These are phyloP conservation scores for Craniophora ligustri DNA, from an alignment of 2,888 invertebrate species.

Conservation along the genomic window DNA sequence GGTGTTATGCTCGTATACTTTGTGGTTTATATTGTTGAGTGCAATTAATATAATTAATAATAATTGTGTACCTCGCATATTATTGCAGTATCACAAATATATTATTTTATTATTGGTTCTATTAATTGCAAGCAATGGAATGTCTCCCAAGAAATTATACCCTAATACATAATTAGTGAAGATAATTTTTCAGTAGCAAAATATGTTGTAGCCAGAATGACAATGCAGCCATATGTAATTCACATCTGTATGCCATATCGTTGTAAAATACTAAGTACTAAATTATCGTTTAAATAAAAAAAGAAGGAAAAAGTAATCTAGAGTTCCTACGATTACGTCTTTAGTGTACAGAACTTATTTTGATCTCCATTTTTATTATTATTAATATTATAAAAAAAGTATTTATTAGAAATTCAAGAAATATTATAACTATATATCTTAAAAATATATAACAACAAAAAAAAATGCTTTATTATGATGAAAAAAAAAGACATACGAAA, in stretches of 20 bases:
- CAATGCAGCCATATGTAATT: constrained; percentile 1
- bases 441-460: constrained; percentile 16
- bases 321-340: constrained; percentile 11
- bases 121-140: neutral
- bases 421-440: constrained; percentile 12
- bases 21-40: neutral
- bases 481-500: constrained; percentile 5
- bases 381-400: constrained; percentile 17
- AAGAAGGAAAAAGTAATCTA: too few relatives aligned
- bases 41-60: neutral
- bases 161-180: too few relatives aligned
- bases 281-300: too few relatives aligned
- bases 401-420: constrained; percentile 32
- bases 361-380: constrained; percentile 43
- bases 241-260: constrained; percentile 12
- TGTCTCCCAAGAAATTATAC: too few relatives aligned
- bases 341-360: constrained; percentile 43
- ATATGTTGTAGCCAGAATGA: constrained; percentile 1
- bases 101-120: neutral
- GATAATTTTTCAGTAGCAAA: too few relatives aligned
- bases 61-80: too few relatives aligned
- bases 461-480: constrained; percentile 18
- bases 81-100: neutral
- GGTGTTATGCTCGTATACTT: neutral
- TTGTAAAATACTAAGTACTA: constrained; percentile 9